Base-by-base conservation (phyloP, 2,113 vertebrate species). In the Mirounga angustirostris region DNA sequence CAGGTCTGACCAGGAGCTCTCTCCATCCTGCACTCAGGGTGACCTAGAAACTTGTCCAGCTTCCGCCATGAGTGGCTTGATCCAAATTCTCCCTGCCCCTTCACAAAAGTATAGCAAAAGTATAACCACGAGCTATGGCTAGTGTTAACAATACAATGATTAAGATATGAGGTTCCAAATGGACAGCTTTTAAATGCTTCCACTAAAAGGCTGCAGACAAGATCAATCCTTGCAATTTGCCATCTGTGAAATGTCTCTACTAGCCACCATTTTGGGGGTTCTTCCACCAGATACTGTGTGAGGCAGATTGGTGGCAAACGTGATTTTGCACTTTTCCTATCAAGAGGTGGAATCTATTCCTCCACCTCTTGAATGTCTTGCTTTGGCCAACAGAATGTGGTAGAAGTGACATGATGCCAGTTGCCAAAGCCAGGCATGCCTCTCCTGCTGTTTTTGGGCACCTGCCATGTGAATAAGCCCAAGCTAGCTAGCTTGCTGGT, bases 401-500 rank as follows among this genome's bases (percentile, higher is more conserved):
- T 56, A 21, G 59, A 83, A 93, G 33, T 10, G 36, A 33, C 3
- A 1, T 1, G 4, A 63, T 8, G 2, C 46, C 93, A 81, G 52
- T 65, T 73, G 52, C 54, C 81, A 94, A 97, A 79, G 43, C 33
- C 24, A 21, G 14, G 6, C 65, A 4, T 10, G n/a, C 40, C 91
- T 81, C 71, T 40, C 10, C n/a, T 15, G 6, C 18, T 73, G 40
- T 83, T 61, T 46, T 56, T 21, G 94, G 71, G 87, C 46, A 15
- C 40, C 50, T 40, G 61, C 83, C 54, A n/a, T 26, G 46, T 82
- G 40, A 76, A 71, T 21, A 52, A 93, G 36, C 58, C 83, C 79
- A 86, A 94, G 80, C 59, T 59, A 94, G 80, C 59, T 59, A 78
- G 56, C 56, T 63, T 61, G 16, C 94, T 91, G 63, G 82, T 36